phyloP scores from a whole-genome alignment of 2,113 vertebrate species.

The Pluvialis apricaria region DNA sequence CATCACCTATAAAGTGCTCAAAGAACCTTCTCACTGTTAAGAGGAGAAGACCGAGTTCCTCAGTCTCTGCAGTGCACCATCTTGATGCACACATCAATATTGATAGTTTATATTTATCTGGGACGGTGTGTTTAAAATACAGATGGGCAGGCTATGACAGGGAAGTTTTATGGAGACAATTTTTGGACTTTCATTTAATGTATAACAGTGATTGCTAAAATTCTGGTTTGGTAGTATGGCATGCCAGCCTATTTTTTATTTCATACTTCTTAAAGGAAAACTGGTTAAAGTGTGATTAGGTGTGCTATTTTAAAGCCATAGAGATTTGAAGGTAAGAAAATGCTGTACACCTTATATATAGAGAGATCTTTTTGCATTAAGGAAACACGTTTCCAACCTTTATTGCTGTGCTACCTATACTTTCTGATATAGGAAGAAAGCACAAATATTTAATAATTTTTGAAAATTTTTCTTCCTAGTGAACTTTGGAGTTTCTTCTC shows the following conservation, averaged over 20 bases:
- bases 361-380: neutral
- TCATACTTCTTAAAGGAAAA: neutral
- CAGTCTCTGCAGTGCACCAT: accelerated
- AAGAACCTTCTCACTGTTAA: neutral
- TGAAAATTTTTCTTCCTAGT: neutral
- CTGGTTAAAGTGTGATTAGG: neutral
- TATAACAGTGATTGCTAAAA: neutral
- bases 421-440: neutral
- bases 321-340: neutral
- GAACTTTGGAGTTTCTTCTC: neutral
- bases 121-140: neutral
- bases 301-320: neutral
- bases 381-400: neutral
- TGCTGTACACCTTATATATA: neutral
- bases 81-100: accelerated
- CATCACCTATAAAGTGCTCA: neutral
- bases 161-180: neutral
- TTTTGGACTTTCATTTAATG: neutral
- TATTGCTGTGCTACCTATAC: neutral
- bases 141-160: neutral
- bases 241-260: neutral
- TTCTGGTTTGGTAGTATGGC: neutral
- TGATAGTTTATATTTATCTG: neutral
- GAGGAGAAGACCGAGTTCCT: neutral
- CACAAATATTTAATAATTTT: neutral